Base-by-base conservation (phyloP, 1,140 invertebrate species). In the Papilio xuthus region DNA sequence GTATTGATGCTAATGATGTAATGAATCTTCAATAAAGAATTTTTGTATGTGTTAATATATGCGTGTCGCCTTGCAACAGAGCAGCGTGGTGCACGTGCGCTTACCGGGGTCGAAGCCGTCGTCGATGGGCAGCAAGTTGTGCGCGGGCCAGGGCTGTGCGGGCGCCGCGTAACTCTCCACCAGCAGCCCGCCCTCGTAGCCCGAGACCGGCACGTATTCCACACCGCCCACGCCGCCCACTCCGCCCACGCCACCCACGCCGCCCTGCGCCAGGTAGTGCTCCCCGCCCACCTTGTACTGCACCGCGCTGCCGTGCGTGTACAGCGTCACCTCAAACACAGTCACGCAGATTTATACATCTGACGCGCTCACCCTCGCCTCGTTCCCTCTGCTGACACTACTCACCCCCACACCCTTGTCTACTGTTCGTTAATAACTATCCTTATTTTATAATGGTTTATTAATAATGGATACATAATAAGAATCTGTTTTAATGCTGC, bases 221-320 rank as follows among this genome's bases (percentile, higher is more conserved):
- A 92, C 90, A 63, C 89, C 87, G 18, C 85, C 86, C 32, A 37
- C 32, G 32, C 32, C 32, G 7, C 32, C 92, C 53, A 92, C 90
- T 56, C 89, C 50, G 50, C 50, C 92, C 67, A 92, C 90, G 69
- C 89, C 87, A n/a, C 86, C 85, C 50, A 53, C 87, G 23, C 86
- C 86, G 69, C 87, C 85, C 78, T 89, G 90, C 56, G 88, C 90
- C 42, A 91, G 86, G 87, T 94, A 95, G 79, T 94, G 94, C 76
- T 94, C 94, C 26, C 89, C 88, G 80, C 90, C 89, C 79, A 93
- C 91, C 80, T 93, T 93, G 84, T 95, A 94, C 81, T 94, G 93
- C 37, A 94, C 90, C 6, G 93, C 79, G n/a, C 88, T 92, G 13
- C 93, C 89, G 80, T 93, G 89, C 10, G 94, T 93, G 81, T 95